phyloP scores from a whole-genome alignment of 1,140 invertebrate genomes.

The Heliconius nattereri region DNA sequence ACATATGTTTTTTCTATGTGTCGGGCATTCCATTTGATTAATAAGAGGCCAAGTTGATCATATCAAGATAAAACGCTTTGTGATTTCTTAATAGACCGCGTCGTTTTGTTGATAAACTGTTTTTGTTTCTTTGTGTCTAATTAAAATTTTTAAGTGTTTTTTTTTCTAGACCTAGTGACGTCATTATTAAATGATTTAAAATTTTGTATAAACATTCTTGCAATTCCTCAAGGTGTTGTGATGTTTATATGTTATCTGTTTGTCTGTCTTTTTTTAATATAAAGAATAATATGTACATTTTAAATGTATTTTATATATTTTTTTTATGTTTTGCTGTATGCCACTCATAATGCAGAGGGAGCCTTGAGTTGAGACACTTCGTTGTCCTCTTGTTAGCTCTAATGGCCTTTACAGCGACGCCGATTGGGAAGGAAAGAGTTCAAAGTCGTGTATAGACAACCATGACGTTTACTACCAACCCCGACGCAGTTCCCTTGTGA shows the following conservation, averaged over 20 bases:
- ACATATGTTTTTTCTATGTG: slow-evolving; percentile 64
- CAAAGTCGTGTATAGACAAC: too few relatives aligned
- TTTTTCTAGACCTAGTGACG: slow-evolving; percentile 14
- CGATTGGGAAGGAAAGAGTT: too few relatives aligned
- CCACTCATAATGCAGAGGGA: too few relatives aligned
- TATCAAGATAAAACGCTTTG: slow-evolving; percentile 72
- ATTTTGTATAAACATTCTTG: background rate
- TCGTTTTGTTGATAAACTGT: slow-evolving; percentile 39
- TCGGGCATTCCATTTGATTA: slow-evolving; percentile 73
- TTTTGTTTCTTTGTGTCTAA: slow-evolving; percentile 29
- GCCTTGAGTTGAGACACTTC: too few relatives aligned
- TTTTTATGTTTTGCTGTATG: too few relatives aligned
- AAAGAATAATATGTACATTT: too few relatives aligned
- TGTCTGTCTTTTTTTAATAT: too few relatives aligned
- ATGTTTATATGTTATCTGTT: background rate
- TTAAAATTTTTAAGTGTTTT: slow-evolving; percentile 40
- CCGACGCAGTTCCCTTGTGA: too few relatives aligned
- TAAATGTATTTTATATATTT: too few relatives aligned
- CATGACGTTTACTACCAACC: too few relatives aligned
- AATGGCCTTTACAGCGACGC: too few relatives aligned
- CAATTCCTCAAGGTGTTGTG: background rate
- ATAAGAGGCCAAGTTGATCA: slow-evolving; percentile 60
- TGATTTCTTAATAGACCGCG: slow-evolving; percentile 69
- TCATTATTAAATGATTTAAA: background rate
- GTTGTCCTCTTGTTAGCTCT: too few relatives aligned